These are phyloP conservation scores for Montipora capitata DNA, from an alignment of 92 coral and sea anemone genomes.

Conservation along the genomic window DNA sequence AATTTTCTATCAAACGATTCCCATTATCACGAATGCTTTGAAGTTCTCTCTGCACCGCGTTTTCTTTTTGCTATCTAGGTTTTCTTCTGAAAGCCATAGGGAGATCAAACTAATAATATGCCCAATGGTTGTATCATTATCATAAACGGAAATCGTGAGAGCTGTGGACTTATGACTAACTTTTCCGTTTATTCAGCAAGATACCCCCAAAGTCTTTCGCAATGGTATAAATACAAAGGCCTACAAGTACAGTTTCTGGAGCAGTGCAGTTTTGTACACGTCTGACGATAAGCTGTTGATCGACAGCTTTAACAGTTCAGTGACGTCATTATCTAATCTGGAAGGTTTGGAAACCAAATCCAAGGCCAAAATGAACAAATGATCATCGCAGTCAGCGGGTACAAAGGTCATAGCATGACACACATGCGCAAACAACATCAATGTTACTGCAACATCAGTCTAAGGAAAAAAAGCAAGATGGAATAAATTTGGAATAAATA, in stretches of 20 bases:
- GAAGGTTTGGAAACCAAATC: slow-evolving; percentile 71
- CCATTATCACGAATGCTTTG: too few relatives aligned
- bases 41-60: too few relatives aligned
- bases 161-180: too few relatives aligned
- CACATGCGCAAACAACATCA: slow-evolving; percentile 54
- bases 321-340: slow-evolving; percentile 14
- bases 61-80: too few relatives aligned
- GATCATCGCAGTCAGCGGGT: slow-evolving; percentile 78
- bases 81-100: too few relatives aligned
- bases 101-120: too few relatives aligned
- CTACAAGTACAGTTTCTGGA: slow-evolving; percentile 67
- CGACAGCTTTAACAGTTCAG: slow-evolving; percentile 49
- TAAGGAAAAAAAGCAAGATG: background rate
- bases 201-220: background rate
- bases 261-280: slow-evolving; percentile 77
- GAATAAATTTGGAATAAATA: too few relatives aligned
- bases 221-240: background rate
- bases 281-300: slow-evolving; percentile 68
- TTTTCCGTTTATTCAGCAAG: too few relatives aligned
- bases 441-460: slow-evolving; percentile 37
- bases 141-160: too few relatives aligned
- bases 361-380: slow-evolving; percentile 79
- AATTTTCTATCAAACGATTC: too few relatives aligned
- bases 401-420: slow-evolving; percentile 82
- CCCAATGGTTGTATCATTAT: too few relatives aligned